Conservation (phyloP, 2,888 invertebrate species). For the Belgica antarctica region DNA sequence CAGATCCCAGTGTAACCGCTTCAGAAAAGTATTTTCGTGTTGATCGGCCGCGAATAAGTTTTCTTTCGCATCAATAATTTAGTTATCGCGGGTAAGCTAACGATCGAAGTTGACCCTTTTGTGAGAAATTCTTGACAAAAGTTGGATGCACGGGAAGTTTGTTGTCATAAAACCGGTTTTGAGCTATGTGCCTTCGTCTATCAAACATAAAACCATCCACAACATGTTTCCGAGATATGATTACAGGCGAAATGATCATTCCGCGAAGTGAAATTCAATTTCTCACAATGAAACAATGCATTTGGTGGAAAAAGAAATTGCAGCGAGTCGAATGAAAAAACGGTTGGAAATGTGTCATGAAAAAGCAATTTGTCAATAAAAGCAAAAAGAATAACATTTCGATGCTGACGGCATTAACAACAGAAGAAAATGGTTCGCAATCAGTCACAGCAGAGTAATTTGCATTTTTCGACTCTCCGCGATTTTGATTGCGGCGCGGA, state of each 20-base stretch:
- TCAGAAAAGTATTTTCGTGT: neutral
- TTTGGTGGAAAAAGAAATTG: neutral
- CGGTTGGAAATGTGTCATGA: constrained; percentile 29
- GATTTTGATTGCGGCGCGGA: too few relatives aligned
- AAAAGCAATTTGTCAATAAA: constrained; percentile 32
- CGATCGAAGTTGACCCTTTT: neutral
- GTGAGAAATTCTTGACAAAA: neutral
- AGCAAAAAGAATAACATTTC: constrained; percentile 1
- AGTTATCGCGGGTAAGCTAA: constrained; percentile 10
- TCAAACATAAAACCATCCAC: neutral
- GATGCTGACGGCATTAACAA: neutral
- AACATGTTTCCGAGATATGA: neutral
- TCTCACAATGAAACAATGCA: neutral
- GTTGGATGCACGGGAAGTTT: neutral
- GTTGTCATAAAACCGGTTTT: constrained; percentile 19
- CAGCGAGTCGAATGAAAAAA: neutral
- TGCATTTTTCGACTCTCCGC: neutral
- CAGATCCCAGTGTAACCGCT: neutral
- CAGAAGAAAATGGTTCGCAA: constrained; percentile 25
- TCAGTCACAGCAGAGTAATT: constrained; percentile 37
- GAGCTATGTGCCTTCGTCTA: constrained; percentile 4
- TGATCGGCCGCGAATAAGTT: neutral
- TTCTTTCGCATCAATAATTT: neutral
- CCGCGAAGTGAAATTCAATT: neutral
- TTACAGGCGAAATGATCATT: constrained; percentile 11